Percentiles rank a stretch among this genome's conserved stretches.
These are phyloP conservation scores for Syritta pipiens DNA, from an alignment of 2,888 invertebrate genomes.

Conservation along the genomic window DNA sequence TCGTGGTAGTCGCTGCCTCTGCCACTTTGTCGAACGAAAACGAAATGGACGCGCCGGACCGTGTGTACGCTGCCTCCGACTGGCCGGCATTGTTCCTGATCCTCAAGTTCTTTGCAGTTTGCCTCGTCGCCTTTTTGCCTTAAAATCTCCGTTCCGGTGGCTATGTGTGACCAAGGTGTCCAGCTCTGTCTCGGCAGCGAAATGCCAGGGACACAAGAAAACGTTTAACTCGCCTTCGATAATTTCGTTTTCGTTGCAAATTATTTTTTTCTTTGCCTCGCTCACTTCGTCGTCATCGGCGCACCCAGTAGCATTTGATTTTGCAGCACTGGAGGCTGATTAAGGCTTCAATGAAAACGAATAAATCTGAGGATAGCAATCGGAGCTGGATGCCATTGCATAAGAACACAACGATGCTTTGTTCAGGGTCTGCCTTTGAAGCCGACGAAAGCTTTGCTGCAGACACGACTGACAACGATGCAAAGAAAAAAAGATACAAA, in stretches of 20 bases:
- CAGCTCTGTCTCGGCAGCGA: slow-evolving; percentile 23
- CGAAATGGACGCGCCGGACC: slow-evolving; percentile 38
- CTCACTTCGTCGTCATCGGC: slow-evolving; percentile 15
- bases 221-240: neutral
- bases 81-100: slow-evolving; percentile 51
- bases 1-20: slow-evolving; percentile 19
- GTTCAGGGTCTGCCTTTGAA: slow-evolving; percentile 44
- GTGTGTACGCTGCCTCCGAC: slow-evolving; percentile 1
- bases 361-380: slow-evolving; percentile 34
- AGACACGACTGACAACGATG: slow-evolving; percentile 35
- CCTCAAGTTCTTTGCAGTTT: slow-evolving; percentile 30
- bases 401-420: slow-evolving; percentile 49
- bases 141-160: neutral
- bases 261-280: slow-evolving; percentile 36
- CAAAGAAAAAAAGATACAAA: slow-evolving; percentile 35
- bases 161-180: slow-evolving; percentile 18
- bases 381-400: slow-evolving; percentile 38
- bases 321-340: neutral
- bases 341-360: slow-evolving; percentile 39
- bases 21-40: slow-evolving; percentile 41
- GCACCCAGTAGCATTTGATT: slow-evolving; percentile 2
- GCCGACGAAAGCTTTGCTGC: slow-evolving; percentile 36
- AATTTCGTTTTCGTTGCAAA: slow-evolving; percentile 65
- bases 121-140: slow-evolving; percentile 1
- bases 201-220: slow-evolving; percentile 53